A percentile compares a stretch with the other conserved stretches of the same genome.
phyloP scores from a whole-genome alignment of 2,113 vertebrate species.

The Labeo catla region DNA sequence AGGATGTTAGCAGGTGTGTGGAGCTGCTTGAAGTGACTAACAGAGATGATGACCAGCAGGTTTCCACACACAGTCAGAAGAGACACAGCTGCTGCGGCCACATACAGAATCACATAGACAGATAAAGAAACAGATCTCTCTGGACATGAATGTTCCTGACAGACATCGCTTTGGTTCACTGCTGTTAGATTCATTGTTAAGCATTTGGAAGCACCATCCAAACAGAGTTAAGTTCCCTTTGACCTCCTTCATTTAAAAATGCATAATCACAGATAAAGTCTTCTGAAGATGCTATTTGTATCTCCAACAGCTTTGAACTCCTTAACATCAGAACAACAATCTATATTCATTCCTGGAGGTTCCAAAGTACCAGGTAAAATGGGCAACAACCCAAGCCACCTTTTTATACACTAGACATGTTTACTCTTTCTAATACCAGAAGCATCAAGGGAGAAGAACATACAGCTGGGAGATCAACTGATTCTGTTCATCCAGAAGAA shows the following conservation, averaged over 20 bases:
- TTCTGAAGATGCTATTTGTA: background rate
- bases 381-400: background rate
- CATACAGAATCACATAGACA: no score
- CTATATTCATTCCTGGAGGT: background rate
- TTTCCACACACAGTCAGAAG: conserved; percentile 61
- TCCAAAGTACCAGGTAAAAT: background rate
- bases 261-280: no score
- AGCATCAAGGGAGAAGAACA: no score
- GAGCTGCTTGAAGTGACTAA: conserved; percentile 62
- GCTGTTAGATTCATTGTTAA: conserved; percentile 30
- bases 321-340: background rate
- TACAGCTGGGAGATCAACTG: no score
- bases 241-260: no score
- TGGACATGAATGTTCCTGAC: conserved; percentile 37
- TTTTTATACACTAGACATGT: background rate
- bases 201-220: background rate
- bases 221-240: no score
- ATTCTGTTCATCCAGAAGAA: no score
- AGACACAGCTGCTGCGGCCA: no score
- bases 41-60: conserved; percentile 60
- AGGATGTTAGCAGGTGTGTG: conserved; percentile 64
- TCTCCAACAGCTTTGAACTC: background rate
- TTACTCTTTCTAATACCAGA: no score
- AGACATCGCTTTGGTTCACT: conserved; percentile 19
- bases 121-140: background rate